phyloP scores from a whole-genome alignment of 2,113 vertebrate genomes.

The Protobothrops flavoviridis region DNA sequence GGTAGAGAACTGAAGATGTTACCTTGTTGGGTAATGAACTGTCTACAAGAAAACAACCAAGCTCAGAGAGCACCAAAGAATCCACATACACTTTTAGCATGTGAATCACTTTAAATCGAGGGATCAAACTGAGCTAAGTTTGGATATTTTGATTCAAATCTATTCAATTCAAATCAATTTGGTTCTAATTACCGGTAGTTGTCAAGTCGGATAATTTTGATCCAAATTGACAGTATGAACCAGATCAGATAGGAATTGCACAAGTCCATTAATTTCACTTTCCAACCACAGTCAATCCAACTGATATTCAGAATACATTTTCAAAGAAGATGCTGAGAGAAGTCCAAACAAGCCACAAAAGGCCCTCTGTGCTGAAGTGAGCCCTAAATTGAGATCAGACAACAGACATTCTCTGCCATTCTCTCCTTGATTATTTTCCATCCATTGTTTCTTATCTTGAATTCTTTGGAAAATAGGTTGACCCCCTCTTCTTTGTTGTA shows the following conservation, averaged over 20 bases:
- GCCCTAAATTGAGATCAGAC: neutral
- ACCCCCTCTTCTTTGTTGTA: neutral
- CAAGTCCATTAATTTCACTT: neutral
- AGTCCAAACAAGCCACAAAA: too few relatives aligned
- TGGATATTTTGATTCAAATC: neutral
- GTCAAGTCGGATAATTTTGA: neutral
- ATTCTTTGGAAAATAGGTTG: neutral
- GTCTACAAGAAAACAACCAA: neutral
- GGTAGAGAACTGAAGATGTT: neutral
- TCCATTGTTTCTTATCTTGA: neutral
- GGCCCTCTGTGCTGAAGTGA: too few relatives aligned
- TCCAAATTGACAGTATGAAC: neutral
- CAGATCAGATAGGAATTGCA: neutral
- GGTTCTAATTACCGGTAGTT: neutral
- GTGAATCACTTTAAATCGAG: neutral
- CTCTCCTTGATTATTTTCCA: too few relatives aligned
- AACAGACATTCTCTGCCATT: neutral
- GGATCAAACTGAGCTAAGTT: neutral
- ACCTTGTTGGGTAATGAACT: neutral
- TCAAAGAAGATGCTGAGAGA: neutral
- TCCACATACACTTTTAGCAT: neutral
- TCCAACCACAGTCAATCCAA: neutral
- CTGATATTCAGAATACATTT: neutral
- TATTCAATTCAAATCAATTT: neutral
- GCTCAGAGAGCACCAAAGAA: neutral